phyloP scores from a whole-genome alignment of 1,140 invertebrate species.

The Bombyx mandarina region DNA sequence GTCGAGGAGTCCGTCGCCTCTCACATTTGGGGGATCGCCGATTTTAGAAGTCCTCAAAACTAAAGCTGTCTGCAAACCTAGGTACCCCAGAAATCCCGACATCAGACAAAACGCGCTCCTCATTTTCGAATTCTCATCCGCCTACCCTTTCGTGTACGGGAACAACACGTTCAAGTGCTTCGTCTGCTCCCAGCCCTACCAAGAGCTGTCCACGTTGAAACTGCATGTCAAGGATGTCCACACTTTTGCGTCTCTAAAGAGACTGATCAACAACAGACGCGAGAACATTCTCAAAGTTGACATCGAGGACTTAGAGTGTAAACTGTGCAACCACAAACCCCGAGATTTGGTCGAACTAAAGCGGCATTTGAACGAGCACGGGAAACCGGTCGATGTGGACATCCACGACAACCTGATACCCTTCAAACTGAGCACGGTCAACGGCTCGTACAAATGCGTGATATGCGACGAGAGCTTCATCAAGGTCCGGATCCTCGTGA shows the following conservation, averaged over 20 bases:
- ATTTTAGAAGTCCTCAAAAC: constrained; percentile 8
- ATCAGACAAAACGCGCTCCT: constrained; percentile 46
- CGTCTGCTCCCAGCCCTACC: constrained; percentile 46
- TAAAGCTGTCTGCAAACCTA: constrained; percentile 22
- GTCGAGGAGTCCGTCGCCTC: constrained; percentile 40
- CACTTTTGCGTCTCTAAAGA: constrained; percentile 40
- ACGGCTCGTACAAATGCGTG: constrained; percentile 58
- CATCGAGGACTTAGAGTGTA: constrained; percentile 41
- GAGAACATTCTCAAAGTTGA: constrained; percentile 58
- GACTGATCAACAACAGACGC: constrained; percentile 46
- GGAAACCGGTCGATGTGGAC: constrained; percentile 44
- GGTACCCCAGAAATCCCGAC: constrained; percentile 15
- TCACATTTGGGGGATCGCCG: constrained; percentile 14
- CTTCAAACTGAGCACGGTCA: constrained; percentile 38
- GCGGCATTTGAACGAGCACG: constrained; percentile 44
- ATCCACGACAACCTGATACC: constrained; percentile 58
- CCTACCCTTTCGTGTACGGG: constrained; percentile 54
- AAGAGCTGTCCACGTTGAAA: constrained; percentile 37
- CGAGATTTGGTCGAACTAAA: constrained; percentile 38
- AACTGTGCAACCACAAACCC: constrained; percentile 32
- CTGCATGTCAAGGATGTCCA: constrained; percentile 45
- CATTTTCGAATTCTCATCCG: constrained; percentile 52
- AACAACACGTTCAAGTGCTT: constrained; percentile 64
- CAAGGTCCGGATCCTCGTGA: constrained; percentile 55
- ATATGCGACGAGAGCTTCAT: constrained; percentile 73